These are phyloP conservation scores for Brachyhypopomus occidentalis DNA, from an alignment of 2,113 vertebrate genomes.

Conservation along the genomic window DNA sequence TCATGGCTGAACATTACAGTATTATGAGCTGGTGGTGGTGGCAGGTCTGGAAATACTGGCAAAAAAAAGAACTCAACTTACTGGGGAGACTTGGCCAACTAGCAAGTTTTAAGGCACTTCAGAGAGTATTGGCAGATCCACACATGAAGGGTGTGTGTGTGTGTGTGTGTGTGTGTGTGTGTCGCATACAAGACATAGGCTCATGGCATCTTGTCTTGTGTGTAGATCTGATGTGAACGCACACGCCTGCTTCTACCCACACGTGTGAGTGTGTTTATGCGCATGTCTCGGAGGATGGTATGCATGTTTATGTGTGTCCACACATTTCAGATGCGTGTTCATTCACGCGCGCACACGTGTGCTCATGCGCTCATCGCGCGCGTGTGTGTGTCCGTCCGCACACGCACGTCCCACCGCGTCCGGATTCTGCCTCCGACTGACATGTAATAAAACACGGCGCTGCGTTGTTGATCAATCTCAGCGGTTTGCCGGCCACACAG, in stretches of 20 bases:
- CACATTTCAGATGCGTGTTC: conserved; percentile 6
- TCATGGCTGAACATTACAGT: background rate
- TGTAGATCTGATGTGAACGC: too few relatives aligned
- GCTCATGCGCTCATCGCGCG: background rate
- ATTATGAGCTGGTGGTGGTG: too few relatives aligned
- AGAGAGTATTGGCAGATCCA: too few relatives aligned
- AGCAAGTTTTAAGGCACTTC: too few relatives aligned
- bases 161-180: too few relatives aligned
- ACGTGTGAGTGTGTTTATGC: background rate
- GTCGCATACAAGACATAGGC: too few relatives aligned
- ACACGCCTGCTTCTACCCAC: background rate
- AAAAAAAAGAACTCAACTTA: too few relatives aligned
- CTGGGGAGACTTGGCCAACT: too few relatives aligned
- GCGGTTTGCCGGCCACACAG: conserved; percentile 86
- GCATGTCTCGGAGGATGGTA: too few relatives aligned
- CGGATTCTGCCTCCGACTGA: conserved; percentile 71
- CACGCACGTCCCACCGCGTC: conserved; percentile 73
- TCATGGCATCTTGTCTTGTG: too few relatives aligned
- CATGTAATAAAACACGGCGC: conserved; percentile 90
- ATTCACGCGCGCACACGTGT: conserved; percentile 34
- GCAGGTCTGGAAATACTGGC: too few relatives aligned
- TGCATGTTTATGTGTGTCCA: background rate
- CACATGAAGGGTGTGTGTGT: too few relatives aligned
- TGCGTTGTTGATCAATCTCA: conserved; percentile 93
- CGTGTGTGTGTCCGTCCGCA: conserved; percentile 26